A percentile compares a stretch with the other conserved stretches of the same genome.
These are phyloP conservation scores for Myopa testacea DNA, from an alignment of 2,888 invertebrate species.

Conservation along the genomic window DNA sequence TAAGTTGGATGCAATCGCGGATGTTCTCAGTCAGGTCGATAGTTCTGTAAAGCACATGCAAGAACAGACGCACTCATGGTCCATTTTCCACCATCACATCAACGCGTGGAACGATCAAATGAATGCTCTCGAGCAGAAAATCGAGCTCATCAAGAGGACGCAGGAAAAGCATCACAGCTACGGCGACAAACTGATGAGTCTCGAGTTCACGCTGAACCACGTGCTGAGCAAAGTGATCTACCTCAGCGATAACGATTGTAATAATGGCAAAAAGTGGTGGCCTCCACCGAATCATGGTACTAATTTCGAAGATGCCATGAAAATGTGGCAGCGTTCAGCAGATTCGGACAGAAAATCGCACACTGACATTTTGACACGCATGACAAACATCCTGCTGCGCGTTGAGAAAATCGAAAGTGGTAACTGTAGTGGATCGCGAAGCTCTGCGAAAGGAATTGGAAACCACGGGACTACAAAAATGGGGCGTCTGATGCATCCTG, in stretches of 20 bases:
- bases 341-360: slow-evolving; percentile 46
- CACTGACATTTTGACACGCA: slow-evolving; percentile 52
- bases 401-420: slow-evolving; percentile 53
- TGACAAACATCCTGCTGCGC: slow-evolving; percentile 55
- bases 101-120: slow-evolving; percentile 71
- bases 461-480: slow-evolving; percentile 26
- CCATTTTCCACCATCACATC: slow-evolving; percentile 71
- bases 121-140: slow-evolving; percentile 69
- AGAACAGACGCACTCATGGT: slow-evolving; percentile 71
- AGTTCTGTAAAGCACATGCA: slow-evolving; percentile 69
- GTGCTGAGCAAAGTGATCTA: slow-evolving; percentile 66
- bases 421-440: slow-evolving; percentile 19
- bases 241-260: slow-evolving; percentile 49
- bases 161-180: slow-evolving; percentile 55
- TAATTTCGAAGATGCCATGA: not conserved
- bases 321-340: slow-evolving; percentile 41
- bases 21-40: slow-evolving; percentile 67
- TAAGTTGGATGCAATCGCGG: slow-evolving; percentile 65
- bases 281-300: slow-evolving; percentile 36
- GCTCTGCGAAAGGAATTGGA: too few relatives aligned
- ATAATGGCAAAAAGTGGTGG: slow-evolving; percentile 19
- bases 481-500: slow-evolving; percentile 50
- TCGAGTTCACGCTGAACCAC: slow-evolving; percentile 67
- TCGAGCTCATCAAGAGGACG: slow-evolving; percentile 69
- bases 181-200: slow-evolving; percentile 59